Evolutionary conservation across 2,888 invertebrate genomes (phyloP).

Genomic region (Heliconius ismenius): DNA sequence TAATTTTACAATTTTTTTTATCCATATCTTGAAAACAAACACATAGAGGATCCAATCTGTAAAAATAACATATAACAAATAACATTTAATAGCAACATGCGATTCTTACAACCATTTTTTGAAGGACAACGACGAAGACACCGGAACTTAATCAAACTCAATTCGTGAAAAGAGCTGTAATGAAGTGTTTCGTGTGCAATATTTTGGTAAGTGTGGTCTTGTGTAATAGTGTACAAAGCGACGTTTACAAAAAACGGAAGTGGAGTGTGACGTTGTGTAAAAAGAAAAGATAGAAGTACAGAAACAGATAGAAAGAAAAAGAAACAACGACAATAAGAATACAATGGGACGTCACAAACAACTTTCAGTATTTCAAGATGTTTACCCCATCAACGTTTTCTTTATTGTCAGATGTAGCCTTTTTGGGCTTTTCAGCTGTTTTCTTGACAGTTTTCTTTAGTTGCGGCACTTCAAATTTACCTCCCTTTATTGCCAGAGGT

Average conservation of each 20-base stretch:
- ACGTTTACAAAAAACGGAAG: constrained; percentile 22
- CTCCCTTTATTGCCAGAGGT: constrained; percentile 72
- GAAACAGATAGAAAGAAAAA: constrained; percentile 33
- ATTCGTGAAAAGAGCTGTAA: not conserved
- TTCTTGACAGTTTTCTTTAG: constrained; percentile 77
- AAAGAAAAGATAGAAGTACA: constrained; percentile 32
- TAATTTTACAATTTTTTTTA: not conserved
- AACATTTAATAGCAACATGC: constrained; percentile 64
- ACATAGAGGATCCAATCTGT: constrained; percentile 41
- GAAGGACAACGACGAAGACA: constrained; percentile 48
- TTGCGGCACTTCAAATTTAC: constrained; percentile 76
- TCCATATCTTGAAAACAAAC: not conserved
- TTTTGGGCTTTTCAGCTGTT: constrained; percentile 67
- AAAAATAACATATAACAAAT: constrained; percentile 52
- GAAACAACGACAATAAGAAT: constrained; percentile 31
- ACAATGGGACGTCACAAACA: constrained; percentile 41
- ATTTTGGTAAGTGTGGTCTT: constrained; percentile 22
- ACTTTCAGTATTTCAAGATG: constrained; percentile 47
- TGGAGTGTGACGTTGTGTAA: constrained; percentile 32
- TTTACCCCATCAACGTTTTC: constrained; percentile 67
- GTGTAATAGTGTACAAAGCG: constrained; percentile 9
- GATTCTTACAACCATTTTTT: constrained; percentile 56
- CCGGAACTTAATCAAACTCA: constrained; percentile 32
- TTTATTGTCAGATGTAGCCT: constrained; percentile 56
- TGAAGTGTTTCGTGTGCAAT: constrained; percentile 31